Evolutionary conservation across 2,888 invertebrate genomes (phyloP), one percentile per base, ranked within the genome.

Genomic region (Drosophila cognata): DNA sequence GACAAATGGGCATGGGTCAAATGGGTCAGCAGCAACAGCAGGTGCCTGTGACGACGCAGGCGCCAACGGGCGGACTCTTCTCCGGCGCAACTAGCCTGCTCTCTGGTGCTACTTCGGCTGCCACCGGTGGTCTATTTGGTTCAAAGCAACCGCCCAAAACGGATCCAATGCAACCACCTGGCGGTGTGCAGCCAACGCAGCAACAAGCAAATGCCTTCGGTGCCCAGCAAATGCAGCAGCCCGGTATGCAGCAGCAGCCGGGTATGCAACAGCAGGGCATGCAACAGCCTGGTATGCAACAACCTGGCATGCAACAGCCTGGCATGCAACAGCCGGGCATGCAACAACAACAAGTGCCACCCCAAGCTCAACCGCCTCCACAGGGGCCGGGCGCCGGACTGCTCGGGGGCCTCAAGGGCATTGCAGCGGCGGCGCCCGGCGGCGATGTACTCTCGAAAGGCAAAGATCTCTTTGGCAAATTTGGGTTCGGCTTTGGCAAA

Each of bases 371-470:
- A 77, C 90, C 91, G 46, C 92, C 91, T 92, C 94, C 94, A 51
- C 91, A 92, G 74, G 92, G 91, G 25, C 92, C 92, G 71, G 97
- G 97, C 94, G 95, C 97, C 83, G 97, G 97, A 96, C 97, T 97
- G 93, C 97, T 97, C 93, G 95, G 97, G 80, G 97, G 97, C 96
- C 97, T 97, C 92, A 97, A 97, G 94, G 95, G 97, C 92, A 96
- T 96, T 89, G 97, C 97, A 93, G 97, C 97, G 94, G 96, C 97
- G 67, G 92, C 92, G 82, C 97, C 97, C 85, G 97, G 97, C 78
- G 97, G 97, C 89, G 97, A 97, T 92, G 97, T 98, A 86, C 95
- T 98, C 89, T 97, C 97, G 92, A 98, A 98, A 94, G 98, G 98
- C 91, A 98, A 98, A 94, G 98, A 98, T 94, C 96, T 98, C 84